Evolutionary conservation across 2,113 vertebrate species (phyloP).

Genomic region (Lasiurus cinereus): DNA sequence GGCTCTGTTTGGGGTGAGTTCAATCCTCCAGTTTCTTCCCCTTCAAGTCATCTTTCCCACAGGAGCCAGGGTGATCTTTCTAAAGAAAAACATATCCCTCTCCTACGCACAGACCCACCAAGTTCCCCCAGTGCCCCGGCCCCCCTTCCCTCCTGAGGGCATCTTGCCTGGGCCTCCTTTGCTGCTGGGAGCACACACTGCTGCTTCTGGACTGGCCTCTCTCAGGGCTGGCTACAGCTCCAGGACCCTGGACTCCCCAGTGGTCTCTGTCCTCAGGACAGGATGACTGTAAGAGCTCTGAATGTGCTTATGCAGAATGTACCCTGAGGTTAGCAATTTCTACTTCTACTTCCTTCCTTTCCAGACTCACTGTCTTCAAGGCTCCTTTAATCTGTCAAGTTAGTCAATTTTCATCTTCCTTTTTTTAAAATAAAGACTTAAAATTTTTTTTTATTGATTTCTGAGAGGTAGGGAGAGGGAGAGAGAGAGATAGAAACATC

Average conservation of each 20-base stretch:
- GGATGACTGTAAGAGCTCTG: not conserved
- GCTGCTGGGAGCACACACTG: not conserved
- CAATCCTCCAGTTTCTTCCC: not conserved
- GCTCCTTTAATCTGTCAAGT: not conserved
- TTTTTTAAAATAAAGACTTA: no score
- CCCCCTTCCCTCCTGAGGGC: not conserved
- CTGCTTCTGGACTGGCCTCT: not conserved
- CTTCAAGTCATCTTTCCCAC: not conserved
- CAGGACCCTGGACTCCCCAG: not conserved
- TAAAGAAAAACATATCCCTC: not conserved
- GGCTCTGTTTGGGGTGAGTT: not conserved
- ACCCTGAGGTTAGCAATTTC: not conserved
- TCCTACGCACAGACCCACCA: not conserved
- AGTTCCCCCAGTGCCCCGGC: not conserved
- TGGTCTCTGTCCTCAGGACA: not conserved
- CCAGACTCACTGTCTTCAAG: not conserved
- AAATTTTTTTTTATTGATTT: no score
- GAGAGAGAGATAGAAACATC: no score
- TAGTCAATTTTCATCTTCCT: not conserved
- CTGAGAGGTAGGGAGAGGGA: no score
- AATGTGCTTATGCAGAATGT: not conserved
- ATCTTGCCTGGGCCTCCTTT: slow-evolving; percentile 59
- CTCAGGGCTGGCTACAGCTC: not conserved
- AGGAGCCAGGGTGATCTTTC: not conserved
- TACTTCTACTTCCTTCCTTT: not conserved